Base-by-base conservation (phyloP, 2,797 vertebrate species). In the Coregonus ussuriensis region DNA sequence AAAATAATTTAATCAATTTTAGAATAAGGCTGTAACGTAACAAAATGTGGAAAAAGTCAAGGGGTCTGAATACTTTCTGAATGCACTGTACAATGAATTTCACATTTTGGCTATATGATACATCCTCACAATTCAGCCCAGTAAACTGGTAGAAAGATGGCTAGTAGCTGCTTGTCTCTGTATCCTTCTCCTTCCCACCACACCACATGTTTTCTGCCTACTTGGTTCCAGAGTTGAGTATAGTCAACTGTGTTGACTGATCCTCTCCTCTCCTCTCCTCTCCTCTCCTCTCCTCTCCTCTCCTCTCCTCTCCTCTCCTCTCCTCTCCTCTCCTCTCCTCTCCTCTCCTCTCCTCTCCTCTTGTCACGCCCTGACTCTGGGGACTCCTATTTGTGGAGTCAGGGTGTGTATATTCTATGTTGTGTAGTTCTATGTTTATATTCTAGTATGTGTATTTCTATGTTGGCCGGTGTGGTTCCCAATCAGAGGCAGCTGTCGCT, bases 211-310 rank as follows among this genome's bases (percentile, higher is more conserved):
- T 66, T 31, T 66, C 29, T 14, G 25, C 29, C 25, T 66, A 7
- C 29, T 66, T 14, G 63, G 21, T 21, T 66, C 7, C 3, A 66
- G 63, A 66, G 29, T 33, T 66, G 11, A 66, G 63, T 63, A 21
- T 21, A 63, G 18, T 53, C 52, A 53, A 53, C 9, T 47, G 29
- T 66, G 63, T 31, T 15, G 63, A 13, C 29, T 85, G 51, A 88
- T 82, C 87, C 86, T 29, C 82, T 77, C 74, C 81, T 77, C 62
- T 82, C 84, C 83, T 71, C 81, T 81, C 31, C 71, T 37, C 68
- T 70, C 68, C 18, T 47, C 35, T 31, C 25, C 11, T 37, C 13
- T 15, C 15, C 71, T 54, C 4, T 31, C 18, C 11, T 74, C 79
- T 87, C 73, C 83, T n/a, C 33, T 72, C 14, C 68, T 25, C 41